These are phyloP conservation scores for Coleophora deauratella DNA, from an alignment of 2,888 invertebrate species.

Conservation along the genomic window DNA sequence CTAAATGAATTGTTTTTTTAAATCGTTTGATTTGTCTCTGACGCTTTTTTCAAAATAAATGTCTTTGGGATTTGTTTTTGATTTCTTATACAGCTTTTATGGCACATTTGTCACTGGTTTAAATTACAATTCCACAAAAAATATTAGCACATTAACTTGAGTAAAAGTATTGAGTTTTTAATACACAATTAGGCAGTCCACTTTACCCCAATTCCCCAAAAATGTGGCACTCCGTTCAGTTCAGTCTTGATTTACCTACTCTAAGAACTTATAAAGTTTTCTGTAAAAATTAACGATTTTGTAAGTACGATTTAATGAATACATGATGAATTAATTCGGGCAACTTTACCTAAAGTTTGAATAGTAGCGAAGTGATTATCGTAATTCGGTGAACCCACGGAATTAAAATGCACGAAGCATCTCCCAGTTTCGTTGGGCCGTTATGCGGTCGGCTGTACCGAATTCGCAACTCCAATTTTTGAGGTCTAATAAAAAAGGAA, in stretches of 20 bases:
- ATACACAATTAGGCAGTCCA: too few relatives aligned
- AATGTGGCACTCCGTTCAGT: neutral
- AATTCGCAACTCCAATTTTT: conserved; percentile 42
- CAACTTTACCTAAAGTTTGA: neutral
- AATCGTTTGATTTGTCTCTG: too few relatives aligned
- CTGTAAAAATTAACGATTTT: conserved; percentile 6
- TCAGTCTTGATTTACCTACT: conserved; percentile 9
- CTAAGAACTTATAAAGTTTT: neutral
- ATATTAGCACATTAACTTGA: too few relatives aligned
- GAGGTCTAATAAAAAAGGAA: conserved; percentile 26
- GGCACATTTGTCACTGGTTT: too few relatives aligned
- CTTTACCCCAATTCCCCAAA: neutral
- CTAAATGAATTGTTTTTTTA: too few relatives aligned
- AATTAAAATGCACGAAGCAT: conserved; percentile 44
- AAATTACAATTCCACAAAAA: too few relatives aligned
- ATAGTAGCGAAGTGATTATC: conserved; percentile 1
- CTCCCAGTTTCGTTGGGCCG: conserved; percentile 33
- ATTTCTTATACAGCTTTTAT: too few relatives aligned
- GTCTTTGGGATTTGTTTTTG: too few relatives aligned
- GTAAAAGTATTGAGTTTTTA: too few relatives aligned
- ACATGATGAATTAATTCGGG: conserved; percentile 1
- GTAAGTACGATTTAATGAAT: conserved; percentile 3
- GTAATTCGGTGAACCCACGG: conserved; percentile 21
- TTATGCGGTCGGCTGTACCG: conserved; percentile 31
- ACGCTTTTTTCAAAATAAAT: too few relatives aligned